Evolutionary conservation across 2,888 invertebrate species (phyloP).

Genomic region (Caenorhabditis sp.): DNA sequence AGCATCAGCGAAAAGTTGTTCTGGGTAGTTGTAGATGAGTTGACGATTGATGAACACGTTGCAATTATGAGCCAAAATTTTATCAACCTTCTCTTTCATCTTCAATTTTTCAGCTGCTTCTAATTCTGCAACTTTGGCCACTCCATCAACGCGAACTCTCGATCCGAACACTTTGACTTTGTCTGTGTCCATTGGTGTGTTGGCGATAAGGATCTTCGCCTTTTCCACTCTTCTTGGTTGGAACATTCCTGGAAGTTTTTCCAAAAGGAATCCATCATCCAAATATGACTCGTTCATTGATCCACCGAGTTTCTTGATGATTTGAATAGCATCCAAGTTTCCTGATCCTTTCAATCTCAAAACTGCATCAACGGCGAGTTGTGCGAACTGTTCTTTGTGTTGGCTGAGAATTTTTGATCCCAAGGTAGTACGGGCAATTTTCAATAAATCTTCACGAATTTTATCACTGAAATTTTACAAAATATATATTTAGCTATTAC

Average conservation of each 20-base stretch:
- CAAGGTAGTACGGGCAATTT: slow-evolving; percentile 94
- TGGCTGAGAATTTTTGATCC: slow-evolving; percentile 97
- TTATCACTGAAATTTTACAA: slow-evolving; percentile 23
- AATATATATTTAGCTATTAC: slow-evolving; percentile 27
- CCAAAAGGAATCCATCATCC: slow-evolving; percentile 87
- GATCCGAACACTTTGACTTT: slow-evolving; percentile 91
- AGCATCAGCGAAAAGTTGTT: slow-evolving; percentile 97
- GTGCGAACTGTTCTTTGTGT: slow-evolving; percentile 94
- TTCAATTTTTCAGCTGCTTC: slow-evolving; percentile 98
- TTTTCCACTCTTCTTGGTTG: slow-evolving; percentile 95
- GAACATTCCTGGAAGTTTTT: slow-evolving; percentile 95
- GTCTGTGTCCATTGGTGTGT: slow-evolving; percentile 99
- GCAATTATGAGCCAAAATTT: slow-evolving; percentile 90
- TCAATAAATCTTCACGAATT: slow-evolving; percentile 87
- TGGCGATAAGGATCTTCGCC: slow-evolving; percentile 94
- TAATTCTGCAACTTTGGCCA: slow-evolving; percentile 88
- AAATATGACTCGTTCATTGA: slow-evolving; percentile 92
- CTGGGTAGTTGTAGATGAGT: slow-evolving; percentile 99
- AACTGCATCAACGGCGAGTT: slow-evolving; percentile 93
- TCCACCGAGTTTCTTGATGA: slow-evolving; percentile 95
- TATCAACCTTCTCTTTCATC: slow-evolving; percentile 97
- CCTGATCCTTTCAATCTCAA: slow-evolving; percentile 92
- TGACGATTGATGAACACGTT: slow-evolving; percentile 98
- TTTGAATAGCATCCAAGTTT: slow-evolving; percentile 92
- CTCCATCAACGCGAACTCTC: slow-evolving; percentile 78